Percentiles rank a stretch among this genome's conserved stretches.
These are phyloP conservation scores for Cephus runcator DNA, from an alignment of 2,888 invertebrate genomes.

Conservation along the genomic window DNA sequence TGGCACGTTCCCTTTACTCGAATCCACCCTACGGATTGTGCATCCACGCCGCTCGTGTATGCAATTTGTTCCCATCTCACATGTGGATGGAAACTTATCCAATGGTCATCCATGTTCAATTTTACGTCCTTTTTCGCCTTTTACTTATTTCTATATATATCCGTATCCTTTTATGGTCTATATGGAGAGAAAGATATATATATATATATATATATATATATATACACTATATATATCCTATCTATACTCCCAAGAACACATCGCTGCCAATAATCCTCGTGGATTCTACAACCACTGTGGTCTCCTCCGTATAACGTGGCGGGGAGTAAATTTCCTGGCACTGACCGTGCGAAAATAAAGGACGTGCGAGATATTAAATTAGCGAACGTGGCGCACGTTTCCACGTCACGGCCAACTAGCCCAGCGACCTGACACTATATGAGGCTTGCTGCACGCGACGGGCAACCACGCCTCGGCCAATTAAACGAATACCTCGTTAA, in stretches of 20 bases:
- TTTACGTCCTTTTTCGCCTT: not conserved
- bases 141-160: slow-evolving; percentile 8
- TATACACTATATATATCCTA: too few relatives aligned
- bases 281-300: too few relatives aligned
- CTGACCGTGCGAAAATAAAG: slow-evolving; percentile 62
- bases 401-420: slow-evolving; percentile 24
- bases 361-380: slow-evolving; percentile 62
- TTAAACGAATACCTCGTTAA: slow-evolving; percentile 22
- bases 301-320: slow-evolving; percentile 45
- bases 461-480: slow-evolving; percentile 21
- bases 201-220: not conserved
- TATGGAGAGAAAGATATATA: not conserved
- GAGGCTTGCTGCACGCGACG: slow-evolving; percentile 32
- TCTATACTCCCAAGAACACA: too few relatives aligned
- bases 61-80: slow-evolving; percentile 57
- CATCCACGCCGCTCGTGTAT: slow-evolving; percentile 52
- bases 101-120: slow-evolving; percentile 2
- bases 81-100: not conserved
- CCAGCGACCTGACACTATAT: slow-evolving; percentile 23
- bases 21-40: slow-evolving; percentile 31
- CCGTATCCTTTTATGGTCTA: not conserved
- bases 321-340: slow-evolving; percentile 62
- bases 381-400: slow-evolving; percentile 37
- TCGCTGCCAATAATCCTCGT: too few relatives aligned
- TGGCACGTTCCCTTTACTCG: not conserved